Conservation (phyloP, 2,888 invertebrate species). For the Metallyticus violacea region DNA sequence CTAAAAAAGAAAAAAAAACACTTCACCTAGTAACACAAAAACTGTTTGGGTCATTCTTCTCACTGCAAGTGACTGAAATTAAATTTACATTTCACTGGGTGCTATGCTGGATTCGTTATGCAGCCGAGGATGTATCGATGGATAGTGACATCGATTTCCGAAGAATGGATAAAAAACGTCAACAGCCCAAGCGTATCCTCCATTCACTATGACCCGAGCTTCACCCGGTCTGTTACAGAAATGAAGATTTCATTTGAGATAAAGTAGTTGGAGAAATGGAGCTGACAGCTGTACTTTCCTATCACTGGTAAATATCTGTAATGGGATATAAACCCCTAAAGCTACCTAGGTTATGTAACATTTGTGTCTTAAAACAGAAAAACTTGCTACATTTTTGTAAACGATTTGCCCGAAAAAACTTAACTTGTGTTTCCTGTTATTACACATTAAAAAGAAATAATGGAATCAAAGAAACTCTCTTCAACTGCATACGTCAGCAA, state of each 20-base stretch:
- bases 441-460: too few relatives aligned
- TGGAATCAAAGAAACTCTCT: too few relatives aligned
- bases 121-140: background rate
- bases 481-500: too few relatives aligned
- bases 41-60: too few relatives aligned
- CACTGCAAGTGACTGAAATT: too few relatives aligned
- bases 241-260: background rate
- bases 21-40: too few relatives aligned
- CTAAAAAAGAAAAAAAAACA: too few relatives aligned
- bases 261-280: background rate
- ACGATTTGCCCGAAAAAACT: too few relatives aligned
- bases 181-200: background rate
- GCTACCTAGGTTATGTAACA: background rate
- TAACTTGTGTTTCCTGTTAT: too few relatives aligned
- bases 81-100: background rate
- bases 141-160: background rate
- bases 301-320: background rate
- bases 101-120: background rate
- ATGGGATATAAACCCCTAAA: background rate
- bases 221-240: background rate
- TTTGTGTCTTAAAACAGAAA: too few relatives aligned
- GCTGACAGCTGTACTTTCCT: background rate
- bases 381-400: too few relatives aligned
- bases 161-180: background rate
- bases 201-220: background rate